Base-by-base conservation (phyloP, 2,113 vertebrate species). In the Percopsis transmontana region DNA sequence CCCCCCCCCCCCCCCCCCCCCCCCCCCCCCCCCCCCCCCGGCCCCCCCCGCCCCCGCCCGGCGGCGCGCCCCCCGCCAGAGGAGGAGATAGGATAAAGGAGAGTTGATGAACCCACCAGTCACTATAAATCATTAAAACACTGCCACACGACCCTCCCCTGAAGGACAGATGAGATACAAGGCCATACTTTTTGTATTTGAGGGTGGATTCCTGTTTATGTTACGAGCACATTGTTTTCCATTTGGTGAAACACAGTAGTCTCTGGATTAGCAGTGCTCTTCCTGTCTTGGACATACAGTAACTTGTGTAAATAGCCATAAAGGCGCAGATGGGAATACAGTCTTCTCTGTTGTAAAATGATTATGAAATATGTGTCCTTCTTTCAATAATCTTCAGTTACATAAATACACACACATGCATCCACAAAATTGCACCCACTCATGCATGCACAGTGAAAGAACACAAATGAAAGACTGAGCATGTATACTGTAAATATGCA, bases 241-340 rank as follows among this genome's bases (percentile, higher is more conserved):
- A n/a, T n/a, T n/a, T n/a, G 27, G 27, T 33, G 5, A 33, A 33
- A 40, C 73, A 73, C 62, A 56, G 68, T 80, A 58, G 84, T 86
- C 83, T 71, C 54, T 4, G 76, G 87, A 81, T 42, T 59, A 82
- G 80, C 40, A 12, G n/a, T 78, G 81, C 44, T 76, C 83, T 85
- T 80, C 79, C 65, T 69, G 64, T 62, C 84, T 65, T 77, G 74
- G 59, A 85, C 79, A 79, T 73, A 84, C 55, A 44, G 23, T 16
- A 33, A 77, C 68, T 58, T 38, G 19, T 44, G 69, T 63, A 68
- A 73, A 72, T 73, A 73, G 58, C 54, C 65, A 61, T 40, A 19
- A 20, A 10, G 6, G 14, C 33, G 39, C 39, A 53, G 6, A 15
- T 21, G n/a, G 48, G 50, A 33, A 62, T 20, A 58, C 16, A 24